Evolutionary conservation across 2,888 invertebrate genomes (phyloP).

Genomic region (Xestia sexstrigata): DNA sequence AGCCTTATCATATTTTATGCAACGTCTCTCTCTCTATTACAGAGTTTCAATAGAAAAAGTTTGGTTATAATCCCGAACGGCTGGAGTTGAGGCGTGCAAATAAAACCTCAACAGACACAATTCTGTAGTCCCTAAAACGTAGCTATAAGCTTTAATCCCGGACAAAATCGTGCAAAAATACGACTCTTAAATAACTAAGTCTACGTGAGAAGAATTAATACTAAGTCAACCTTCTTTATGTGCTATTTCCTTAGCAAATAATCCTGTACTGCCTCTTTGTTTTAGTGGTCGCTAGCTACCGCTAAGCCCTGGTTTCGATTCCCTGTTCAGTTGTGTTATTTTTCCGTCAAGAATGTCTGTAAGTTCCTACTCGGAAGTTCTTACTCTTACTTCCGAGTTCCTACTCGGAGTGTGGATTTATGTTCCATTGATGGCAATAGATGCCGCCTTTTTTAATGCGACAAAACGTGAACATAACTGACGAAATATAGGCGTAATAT

Average conservation of each 20-base stretch:
- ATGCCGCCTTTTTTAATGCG: neutral
- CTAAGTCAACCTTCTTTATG: slow-evolving; percentile 27
- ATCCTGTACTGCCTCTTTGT: neutral
- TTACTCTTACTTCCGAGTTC: too few species aligned
- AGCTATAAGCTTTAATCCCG: slow-evolving; percentile 2
- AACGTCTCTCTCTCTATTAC: neutral
- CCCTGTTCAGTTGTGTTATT: neutral
- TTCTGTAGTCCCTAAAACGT: neutral
- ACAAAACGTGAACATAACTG: too few species aligned
- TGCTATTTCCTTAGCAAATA: slow-evolving; percentile 20
- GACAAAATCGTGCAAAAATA: slow-evolving; percentile 26
- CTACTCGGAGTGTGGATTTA: neutral
- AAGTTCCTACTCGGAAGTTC: too few species aligned
- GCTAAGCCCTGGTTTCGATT: neutral
- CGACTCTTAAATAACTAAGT: slow-evolving; percentile 12
- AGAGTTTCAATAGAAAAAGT: neutral
- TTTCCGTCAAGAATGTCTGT: neutral
- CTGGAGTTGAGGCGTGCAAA: neutral
- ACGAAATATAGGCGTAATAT: neutral
- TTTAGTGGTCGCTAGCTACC: neutral
- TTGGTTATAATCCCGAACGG: neutral
- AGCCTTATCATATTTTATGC: neutral
- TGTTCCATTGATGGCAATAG: neutral
- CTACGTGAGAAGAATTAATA: slow-evolving; percentile 36
- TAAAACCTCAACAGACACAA: neutral